Percentiles rank a stretch among this genome's conserved stretches.
Evolutionary conservation across 1,140 invertebrate genomes (phyloP).

Genomic region (Lineus longissimus): DNA sequence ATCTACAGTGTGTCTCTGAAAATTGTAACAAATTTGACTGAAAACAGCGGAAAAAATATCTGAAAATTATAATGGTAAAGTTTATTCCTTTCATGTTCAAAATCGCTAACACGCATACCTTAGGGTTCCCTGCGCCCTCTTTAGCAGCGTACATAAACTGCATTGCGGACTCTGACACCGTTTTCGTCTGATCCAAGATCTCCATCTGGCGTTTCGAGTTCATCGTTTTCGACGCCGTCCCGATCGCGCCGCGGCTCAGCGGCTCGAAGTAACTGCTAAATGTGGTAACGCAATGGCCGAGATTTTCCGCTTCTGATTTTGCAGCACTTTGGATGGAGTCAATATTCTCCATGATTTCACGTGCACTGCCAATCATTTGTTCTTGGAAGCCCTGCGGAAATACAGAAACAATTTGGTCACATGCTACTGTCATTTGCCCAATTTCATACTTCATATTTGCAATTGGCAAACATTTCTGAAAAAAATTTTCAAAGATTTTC

Average conservation of each 20-base stretch:
- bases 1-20: no score
- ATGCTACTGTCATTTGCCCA: not conserved
- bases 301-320: conserved; percentile 77
- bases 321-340: conserved; percentile 78
- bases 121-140: conserved; percentile 59
- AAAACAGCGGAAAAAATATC: no score
- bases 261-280: conserved; percentile 80
- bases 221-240: conserved; percentile 77
- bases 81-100: no score
- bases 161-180: conserved; percentile 83
- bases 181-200: conserved; percentile 88
- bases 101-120: no score
- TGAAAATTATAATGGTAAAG: no score
- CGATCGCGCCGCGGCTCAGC: conserved; percentile 75
- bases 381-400: conserved; percentile 66
- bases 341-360: conserved; percentile 60
- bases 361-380: conserved; percentile 63
- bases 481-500: no score
- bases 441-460: no score
- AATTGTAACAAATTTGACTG: no score
- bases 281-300: conserved; percentile 80
- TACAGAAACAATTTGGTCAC: conserved; percentile 5
- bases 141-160: conserved; percentile 82
- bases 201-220: conserved; percentile 86
- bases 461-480: no score